Evolutionary conservation across 2,888 invertebrate species (phyloP).

Genomic region (Orthosia gothica): DNA sequence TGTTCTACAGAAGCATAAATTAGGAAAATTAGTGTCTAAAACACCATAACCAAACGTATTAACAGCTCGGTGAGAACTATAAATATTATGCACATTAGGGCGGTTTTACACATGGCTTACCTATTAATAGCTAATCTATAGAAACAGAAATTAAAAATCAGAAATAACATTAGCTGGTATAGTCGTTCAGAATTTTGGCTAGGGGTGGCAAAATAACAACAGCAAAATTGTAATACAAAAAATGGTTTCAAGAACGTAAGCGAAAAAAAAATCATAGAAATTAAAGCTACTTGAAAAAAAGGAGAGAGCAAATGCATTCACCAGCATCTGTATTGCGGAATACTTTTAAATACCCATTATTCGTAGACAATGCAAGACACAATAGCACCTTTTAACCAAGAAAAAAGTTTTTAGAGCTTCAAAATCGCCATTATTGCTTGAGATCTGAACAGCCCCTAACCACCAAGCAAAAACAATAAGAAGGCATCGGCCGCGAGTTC

Average conservation of each 20-base stretch:
- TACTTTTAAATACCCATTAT: slow-evolving; percentile 52
- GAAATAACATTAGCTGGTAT: too few relatives aligned
- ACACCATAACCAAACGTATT: slow-evolving; percentile 51
- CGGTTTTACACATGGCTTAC: slow-evolving; percentile 18
- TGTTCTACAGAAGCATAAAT: slow-evolving; percentile 45
- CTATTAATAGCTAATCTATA: neutral
- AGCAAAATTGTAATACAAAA: neutral
- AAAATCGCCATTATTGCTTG: slow-evolving; percentile 53
- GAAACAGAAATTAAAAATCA: neutral
- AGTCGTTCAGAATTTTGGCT: neutral
- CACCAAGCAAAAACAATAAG: slow-evolving; percentile 86
- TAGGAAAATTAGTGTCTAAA: slow-evolving; percentile 38
- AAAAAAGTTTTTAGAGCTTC: slow-evolving; percentile 38
- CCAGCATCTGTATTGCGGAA: slow-evolving; percentile 11
- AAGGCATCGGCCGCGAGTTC: slow-evolving; percentile 88
- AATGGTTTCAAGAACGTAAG: neutral
- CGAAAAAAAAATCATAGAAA: slow-evolving; percentile 8
- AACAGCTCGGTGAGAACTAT: slow-evolving; percentile 41
- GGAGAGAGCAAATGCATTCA: slow-evolving; percentile 36
- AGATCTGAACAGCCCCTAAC: slow-evolving; percentile 71
- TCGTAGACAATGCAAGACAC: slow-evolving; percentile 49
- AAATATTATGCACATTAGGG: slow-evolving; percentile 37
- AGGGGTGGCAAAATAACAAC: neutral
- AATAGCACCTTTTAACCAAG: slow-evolving; percentile 38
- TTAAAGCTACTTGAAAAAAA: neutral